Percentiles rank a stretch among this genome's conserved stretches.
Conservation (phyloP, 2,113 vertebrate genomes). For the Neomonachus schauinslandi region DNA sequence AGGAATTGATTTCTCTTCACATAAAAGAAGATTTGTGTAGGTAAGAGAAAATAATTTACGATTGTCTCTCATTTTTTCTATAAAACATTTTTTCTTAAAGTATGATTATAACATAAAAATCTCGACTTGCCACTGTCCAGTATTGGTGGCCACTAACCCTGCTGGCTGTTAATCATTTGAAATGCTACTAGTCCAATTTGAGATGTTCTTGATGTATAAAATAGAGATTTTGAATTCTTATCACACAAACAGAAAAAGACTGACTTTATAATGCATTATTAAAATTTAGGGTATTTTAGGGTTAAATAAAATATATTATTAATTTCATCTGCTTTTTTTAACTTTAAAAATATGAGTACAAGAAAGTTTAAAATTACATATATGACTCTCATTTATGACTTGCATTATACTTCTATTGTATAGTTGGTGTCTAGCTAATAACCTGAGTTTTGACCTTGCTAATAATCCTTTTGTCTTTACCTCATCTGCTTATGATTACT, state of each 20-base stretch:
- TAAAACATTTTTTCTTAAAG: background rate
- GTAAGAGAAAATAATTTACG: slow-evolving; percentile 84
- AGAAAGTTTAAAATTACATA: background rate
- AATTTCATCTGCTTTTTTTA: background rate
- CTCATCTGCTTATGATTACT: background rate
- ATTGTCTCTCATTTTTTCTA: background rate
- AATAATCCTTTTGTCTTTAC: background rate
- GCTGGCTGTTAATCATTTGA: background rate
- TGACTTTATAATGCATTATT: background rate
- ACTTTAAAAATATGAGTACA: background rate
- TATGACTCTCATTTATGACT: background rate
- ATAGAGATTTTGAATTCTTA: background rate
- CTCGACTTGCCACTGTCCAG: background rate
- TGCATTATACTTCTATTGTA: background rate
- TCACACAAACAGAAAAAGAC: background rate
- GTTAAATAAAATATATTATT: background rate
- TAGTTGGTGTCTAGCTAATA: background rate
- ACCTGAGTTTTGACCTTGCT: background rate
- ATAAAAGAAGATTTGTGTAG: slow-evolving; percentile 96
- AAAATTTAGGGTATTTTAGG: background rate
- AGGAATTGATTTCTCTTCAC: slow-evolving; percentile 94
- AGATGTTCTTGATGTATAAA: background rate
- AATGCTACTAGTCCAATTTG: background rate
- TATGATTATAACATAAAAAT: background rate
- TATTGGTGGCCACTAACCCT: background rate